Evolutionary conservation across 2,888 invertebrate species (phyloP).

Genomic region (Micoletzkya japonica): DNA sequence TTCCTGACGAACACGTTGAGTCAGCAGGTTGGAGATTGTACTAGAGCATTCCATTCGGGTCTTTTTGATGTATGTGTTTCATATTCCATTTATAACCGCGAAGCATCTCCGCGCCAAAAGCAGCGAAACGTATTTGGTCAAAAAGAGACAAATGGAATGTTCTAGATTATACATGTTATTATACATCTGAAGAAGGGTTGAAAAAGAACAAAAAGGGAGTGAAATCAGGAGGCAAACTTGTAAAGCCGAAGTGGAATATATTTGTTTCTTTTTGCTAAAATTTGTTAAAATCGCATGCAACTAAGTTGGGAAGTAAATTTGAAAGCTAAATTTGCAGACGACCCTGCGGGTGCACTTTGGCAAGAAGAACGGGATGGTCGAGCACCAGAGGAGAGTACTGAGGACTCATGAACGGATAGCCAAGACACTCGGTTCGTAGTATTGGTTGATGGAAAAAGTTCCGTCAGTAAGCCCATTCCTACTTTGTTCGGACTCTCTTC

Average conservation of each 20-base stretch:
- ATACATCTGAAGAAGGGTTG: not conserved
- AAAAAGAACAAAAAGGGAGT: not conserved
- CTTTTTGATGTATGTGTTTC: no score
- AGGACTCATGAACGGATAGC: conserved; percentile 69
- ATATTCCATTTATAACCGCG: no score
- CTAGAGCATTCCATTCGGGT: not conserved
- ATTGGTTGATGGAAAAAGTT: not conserved
- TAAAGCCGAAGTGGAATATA: no score
- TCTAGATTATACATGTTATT: not conserved
- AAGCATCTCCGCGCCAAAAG: no score
- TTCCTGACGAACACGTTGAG: conserved; percentile 62
- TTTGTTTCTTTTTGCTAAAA: no score
- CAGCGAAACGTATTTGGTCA: no score
- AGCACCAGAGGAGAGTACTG: conserved; percentile 63
- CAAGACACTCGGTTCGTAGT: conserved; percentile 66
- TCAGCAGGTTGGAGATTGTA: conserved; percentile 43
- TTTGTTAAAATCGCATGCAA: no score
- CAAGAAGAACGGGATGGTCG: conserved; percentile 62
- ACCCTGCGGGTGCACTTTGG: conserved; percentile 63
- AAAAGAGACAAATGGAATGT: no score
- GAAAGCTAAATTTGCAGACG: conserved; percentile 42
- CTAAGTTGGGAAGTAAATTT: not conserved
- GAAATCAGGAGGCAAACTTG: no score
- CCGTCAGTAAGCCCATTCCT: no score
- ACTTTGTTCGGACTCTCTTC: no score